phyloP scores from a whole-genome alignment of 35 echinoderm and acorn worm species.

The Strongylocentrotus purpuratus region DNA sequence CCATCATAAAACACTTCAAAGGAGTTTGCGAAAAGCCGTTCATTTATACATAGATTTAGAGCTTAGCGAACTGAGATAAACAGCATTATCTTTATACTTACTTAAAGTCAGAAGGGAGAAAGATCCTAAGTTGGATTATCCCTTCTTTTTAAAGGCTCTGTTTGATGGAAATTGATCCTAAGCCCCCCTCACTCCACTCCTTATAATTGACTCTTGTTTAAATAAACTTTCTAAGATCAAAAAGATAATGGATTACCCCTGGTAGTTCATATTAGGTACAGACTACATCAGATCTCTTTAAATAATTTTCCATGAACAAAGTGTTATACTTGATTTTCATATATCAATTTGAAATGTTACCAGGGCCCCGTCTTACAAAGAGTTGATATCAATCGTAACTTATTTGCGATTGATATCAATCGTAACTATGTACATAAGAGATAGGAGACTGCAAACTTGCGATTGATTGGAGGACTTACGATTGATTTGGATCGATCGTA shows the following conservation, averaged over 20 bases:
- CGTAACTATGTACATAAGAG: too few relatives aligned
- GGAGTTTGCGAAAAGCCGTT: background rate
- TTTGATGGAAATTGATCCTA: background rate
- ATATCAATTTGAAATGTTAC: background rate
- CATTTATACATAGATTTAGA: background rate
- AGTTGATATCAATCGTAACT: too few relatives aligned
- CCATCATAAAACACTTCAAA: constrained; percentile 6
- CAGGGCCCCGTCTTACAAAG: too few relatives aligned
- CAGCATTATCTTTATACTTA: background rate
- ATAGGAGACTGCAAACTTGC: too few relatives aligned
- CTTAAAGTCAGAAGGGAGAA: background rate
- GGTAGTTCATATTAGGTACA: too few relatives aligned
- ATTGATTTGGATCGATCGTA: too few relatives aligned
- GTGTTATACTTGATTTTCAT: background rate
- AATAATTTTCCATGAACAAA: background rate
- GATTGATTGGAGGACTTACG: too few relatives aligned
- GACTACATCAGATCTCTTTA: too few relatives aligned
- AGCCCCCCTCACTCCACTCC: background rate
- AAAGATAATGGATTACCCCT: too few relatives aligned
- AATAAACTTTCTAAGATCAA: background rate
- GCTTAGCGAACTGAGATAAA: background rate
- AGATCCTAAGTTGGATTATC: background rate
- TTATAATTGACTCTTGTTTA: background rate
- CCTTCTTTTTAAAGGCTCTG: background rate
- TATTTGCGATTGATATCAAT: too few relatives aligned